Base-by-base conservation (phyloP, 64 coral and sea anemone species). In the Montipora capricornis region DNA sequence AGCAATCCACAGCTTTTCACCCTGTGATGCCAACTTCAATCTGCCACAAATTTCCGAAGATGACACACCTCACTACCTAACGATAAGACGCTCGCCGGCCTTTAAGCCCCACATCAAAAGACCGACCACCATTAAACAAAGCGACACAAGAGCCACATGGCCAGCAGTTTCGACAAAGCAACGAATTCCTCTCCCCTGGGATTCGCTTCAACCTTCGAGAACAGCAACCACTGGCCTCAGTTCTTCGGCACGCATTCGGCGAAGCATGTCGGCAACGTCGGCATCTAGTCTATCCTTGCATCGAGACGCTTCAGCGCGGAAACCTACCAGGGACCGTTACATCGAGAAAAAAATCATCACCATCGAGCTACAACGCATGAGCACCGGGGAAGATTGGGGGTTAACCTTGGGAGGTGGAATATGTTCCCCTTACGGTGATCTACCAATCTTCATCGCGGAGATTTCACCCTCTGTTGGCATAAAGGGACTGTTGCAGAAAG, bases 401-500 rank as follows among this genome's bases (percentile, higher is more conserved):
- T 93, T 96, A 4, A 84, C 69, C 8, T 52, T 96, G n/a, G 94
- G 89, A 57, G 94, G 94, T 20, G 94, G 94, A 4, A 71, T 82
- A 19, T 88, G 16, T 55, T 96, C 94, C n/a, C 90, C 94, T 17
- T 96, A 96, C 45, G 94, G 94, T 8, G 90, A 96, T 74, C 75
- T 96, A 8, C 94, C 94, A 22, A 93, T 96, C 12, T 91, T 83
- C 29, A 82, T 96, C 37, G 73, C 92, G 13, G 90, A 92, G 4
- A 73, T 96, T 15, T 47, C 89, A 55, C 26, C 87, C 19, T 71
- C 45, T 4, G 68, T 44, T 8, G 15, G 6, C 49, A 47, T 76
- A 24, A 70, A 58, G 24, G 78, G 71, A 3, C 20, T 93, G 37
- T 67, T 96, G 29, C 87, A 89, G 68, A 93, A 88, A 8, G 94